Evolutionary conservation across 2,113 vertebrate genomes (phyloP).

Genomic region (Macroglossus sobrinus): DNA sequence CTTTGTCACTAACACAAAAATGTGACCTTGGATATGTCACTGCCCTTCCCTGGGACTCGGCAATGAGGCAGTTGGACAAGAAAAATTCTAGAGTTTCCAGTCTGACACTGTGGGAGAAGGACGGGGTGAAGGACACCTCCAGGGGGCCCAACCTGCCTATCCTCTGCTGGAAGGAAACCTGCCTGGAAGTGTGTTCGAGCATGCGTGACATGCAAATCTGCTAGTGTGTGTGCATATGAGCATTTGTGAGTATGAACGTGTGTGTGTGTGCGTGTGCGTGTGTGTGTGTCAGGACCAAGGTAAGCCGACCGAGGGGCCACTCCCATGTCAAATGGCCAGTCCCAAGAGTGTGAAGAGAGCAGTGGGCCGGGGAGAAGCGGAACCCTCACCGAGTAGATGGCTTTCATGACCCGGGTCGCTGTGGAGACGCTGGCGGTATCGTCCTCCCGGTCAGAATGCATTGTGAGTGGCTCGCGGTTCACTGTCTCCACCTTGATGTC

Average conservation of each 20-base stretch:
- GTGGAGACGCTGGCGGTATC: conserved; percentile 92
- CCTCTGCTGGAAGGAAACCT: not conserved
- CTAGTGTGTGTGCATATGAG: accelerated
- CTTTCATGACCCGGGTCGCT: conserved; percentile 95
- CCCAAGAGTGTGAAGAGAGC: accelerated
- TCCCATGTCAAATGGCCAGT: not conserved
- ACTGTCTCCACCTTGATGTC: conserved; percentile 98
- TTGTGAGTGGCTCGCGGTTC: conserved; percentile 92
- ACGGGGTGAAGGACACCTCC: not conserved
- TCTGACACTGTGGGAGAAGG: not conserved
- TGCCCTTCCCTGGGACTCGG: not conserved
- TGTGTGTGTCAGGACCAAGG: not conserved
- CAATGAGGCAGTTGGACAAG: not conserved
- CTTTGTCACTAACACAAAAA: not conserved
- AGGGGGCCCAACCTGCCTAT: not conserved
- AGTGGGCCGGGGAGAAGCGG: accelerated
- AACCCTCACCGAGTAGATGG: conserved; percentile 92
- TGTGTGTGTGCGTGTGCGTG: no score
- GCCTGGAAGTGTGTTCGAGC: not conserved
- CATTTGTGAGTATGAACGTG: accelerated
- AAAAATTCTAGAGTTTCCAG: not conserved
- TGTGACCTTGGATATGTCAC: not conserved
- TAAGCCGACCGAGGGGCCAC: not conserved
- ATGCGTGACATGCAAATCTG: not conserved
- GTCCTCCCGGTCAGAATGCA: conserved; percentile 88